A percentile compares a stretch with the other conserved stretches of the same genome.
Evolutionary conservation across 2,113 vertebrate genomes (phyloP).

Genomic region (Ictalurus furcatus): DNA sequence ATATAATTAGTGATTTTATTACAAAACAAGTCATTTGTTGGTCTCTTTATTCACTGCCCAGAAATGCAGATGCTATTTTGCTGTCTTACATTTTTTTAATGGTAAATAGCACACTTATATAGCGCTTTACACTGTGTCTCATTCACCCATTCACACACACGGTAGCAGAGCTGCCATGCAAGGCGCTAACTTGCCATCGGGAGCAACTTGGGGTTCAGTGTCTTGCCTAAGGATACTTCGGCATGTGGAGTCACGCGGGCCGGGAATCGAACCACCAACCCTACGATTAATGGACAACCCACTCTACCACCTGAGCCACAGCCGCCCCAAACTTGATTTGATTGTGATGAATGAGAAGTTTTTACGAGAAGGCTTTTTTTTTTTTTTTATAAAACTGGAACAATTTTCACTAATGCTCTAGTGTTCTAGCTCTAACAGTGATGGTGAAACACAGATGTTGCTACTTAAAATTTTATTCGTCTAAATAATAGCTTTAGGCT

Average conservation of each 20-base stretch:
- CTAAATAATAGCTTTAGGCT: conserved; percentile 5
- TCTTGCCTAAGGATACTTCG: no score
- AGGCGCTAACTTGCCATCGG: no score
- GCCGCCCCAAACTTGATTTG: no score
- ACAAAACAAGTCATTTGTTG: not conserved
- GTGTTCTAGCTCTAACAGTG: not conserved
- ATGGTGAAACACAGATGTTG: not conserved
- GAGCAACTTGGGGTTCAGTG: no score
- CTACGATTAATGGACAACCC: no score
- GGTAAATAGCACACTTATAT: no score
- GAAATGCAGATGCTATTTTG: not conserved
- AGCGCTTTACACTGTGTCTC: no score
- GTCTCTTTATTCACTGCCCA: conserved; percentile 1
- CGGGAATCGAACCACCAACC: no score
- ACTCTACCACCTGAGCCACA: no score
- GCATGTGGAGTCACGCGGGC: no score
- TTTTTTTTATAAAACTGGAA: not conserved
- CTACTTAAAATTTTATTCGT: not conserved
- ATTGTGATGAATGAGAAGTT: not conserved
- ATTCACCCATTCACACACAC: no score
- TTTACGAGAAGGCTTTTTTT: not conserved
- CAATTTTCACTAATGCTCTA: not conserved
- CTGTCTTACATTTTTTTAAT: not conserved
- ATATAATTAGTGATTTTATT: not conserved
- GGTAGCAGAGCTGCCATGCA: no score